Percentiles rank a stretch among this genome's conserved stretches.
These are phyloP conservation scores for Rhynchophorus ferrugineus DNA, from an alignment of 1,140 invertebrate species.

Conservation along the genomic window DNA sequence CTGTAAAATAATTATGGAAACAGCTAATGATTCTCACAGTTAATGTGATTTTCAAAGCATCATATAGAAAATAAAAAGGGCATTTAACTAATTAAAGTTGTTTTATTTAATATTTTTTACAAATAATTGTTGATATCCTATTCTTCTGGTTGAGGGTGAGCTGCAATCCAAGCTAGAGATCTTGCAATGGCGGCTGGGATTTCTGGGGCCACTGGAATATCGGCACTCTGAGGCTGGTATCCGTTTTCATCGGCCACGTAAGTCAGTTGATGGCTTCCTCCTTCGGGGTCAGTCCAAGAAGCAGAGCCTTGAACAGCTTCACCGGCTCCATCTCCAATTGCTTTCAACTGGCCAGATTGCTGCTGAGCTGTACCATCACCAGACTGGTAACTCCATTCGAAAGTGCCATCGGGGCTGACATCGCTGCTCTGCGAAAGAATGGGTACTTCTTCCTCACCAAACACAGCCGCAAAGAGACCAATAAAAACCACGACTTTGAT, in stretches of 20 bases:
- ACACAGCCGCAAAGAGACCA: neutral
- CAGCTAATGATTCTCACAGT: no score
- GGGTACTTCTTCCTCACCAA: neutral
- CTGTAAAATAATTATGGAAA: no score
- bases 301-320: neutral
- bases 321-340: neutral
- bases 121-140: no score
- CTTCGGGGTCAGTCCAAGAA: neutral
- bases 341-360: neutral
- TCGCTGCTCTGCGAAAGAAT: neutral
- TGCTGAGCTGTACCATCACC: conserved; percentile 3
- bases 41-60: no score
- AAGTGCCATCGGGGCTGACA: neutral
- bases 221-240: no score
- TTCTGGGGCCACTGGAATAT: no score
- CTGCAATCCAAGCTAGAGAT: neutral
- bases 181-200: neutral
- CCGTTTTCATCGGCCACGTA: no score
- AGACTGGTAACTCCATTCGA: conserved; percentile 6
- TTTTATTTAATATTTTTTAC: no score
- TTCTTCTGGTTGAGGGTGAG: neutral
- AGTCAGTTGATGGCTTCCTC: neutral
- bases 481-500: neutral
- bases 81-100: no score
- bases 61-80: no score